Evolutionary conservation across 2,797 vertebrate genomes (phyloP).

Genomic region (Zalophus californianus): DNA sequence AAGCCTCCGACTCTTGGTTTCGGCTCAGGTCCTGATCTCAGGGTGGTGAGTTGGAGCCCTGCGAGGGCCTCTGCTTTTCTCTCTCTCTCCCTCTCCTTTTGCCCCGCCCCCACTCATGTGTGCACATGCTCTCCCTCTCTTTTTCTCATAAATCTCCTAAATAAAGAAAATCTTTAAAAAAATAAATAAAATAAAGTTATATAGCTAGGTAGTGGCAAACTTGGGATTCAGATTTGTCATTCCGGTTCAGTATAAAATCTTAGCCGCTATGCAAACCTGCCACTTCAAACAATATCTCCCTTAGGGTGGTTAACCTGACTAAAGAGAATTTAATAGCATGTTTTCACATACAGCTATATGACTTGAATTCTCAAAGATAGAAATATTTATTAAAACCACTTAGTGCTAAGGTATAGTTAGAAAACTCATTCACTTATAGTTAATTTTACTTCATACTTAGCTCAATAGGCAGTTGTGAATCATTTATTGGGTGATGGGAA

Average conservation of each 20-base stretch:
- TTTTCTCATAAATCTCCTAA: neutral
- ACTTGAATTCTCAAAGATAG: neutral
- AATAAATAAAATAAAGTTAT: neutral
- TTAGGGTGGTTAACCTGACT: neutral
- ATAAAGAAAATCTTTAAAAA: neutral
- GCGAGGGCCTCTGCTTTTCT: neutral
- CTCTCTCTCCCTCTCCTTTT: neutral
- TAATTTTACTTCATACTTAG: neutral
- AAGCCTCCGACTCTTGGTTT: neutral
- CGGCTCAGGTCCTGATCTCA: neutral
- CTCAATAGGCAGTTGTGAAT: neutral
- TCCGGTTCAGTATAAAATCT: neutral
- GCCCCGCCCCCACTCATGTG: neutral
- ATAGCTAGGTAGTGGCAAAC: neutral
- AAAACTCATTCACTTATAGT: neutral
- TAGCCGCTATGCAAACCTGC: neutral
- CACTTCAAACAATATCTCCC: neutral
- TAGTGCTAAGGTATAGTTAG: neutral
- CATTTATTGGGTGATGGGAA: neutral
- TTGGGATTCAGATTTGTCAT: neutral
- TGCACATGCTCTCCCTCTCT: neutral
- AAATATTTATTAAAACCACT: constrained; percentile 44
- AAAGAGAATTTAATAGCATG: neutral
- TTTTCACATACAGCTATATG: neutral
- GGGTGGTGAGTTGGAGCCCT: neutral